Evolutionary conservation across 53 echinoderm and acorn worm species (phyloP), one percentile per base, ranked within the genome.

Genomic region (Hippasteria phrygiana): DNA sequence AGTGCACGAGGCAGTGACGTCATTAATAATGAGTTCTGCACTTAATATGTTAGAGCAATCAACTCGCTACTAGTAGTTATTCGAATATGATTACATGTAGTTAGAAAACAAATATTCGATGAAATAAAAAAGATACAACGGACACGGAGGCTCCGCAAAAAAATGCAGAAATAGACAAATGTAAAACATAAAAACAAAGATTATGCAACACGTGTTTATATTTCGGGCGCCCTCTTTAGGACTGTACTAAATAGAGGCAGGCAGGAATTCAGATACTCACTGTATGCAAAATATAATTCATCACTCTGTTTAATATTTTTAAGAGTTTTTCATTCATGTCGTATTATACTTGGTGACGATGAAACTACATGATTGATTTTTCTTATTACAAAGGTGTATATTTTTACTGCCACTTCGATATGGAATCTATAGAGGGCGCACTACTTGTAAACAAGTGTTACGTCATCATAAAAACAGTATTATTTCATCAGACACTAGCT

Each of bases 381-480:
- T 14, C 16, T 17, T 4, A 51, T 20, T 51, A 17, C 51, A 51
- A 51, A 51, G 20, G 2, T 17, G 20, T 17, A 51, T 8, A 14
- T 51, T 14, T n/a, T n/a, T n/a, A n/a, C n/a, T n/a, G n/a, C n/a
- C n/a, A n/a, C n/a, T n/a, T n/a, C n/a, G n/a, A n/a, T n/a, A n/a
- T 1, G 18, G 27, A 39, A 13, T 5, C 43, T 5, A 74, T 5
- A 39, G 56, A 38, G 78, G 55, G 55, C 59, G 38, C 73, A 16
- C 6, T 14, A 31, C 31, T 56, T 75, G 29, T 75, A 16, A 41
- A 75, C 32, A 75, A 75, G 75, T 75, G 47, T 75, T 75, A 50
- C 75, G 41, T 75, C 75, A 75, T 50, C 75, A 75, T 75, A 31
- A 47, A 75, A 75, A 53, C 69, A 85, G 69, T 71, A 85, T 85